Evolutionary conservation across 53 echinoderm and acorn worm genomes (phyloP).

Genomic region (Crossaster papposus): DNA sequence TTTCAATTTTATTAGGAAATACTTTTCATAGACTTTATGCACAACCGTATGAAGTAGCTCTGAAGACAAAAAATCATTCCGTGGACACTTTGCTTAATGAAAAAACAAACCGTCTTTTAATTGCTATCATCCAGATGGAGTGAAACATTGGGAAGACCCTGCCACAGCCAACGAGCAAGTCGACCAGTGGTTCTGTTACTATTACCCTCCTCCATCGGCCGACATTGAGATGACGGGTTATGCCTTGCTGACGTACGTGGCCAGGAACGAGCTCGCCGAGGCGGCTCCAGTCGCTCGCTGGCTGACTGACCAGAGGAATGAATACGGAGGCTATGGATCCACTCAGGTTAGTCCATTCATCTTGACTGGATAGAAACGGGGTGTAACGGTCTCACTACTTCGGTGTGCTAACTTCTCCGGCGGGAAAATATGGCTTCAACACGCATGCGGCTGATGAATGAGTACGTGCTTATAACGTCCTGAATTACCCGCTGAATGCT

Average conservation of each 20-base stretch:
- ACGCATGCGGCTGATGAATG: too few species aligned
- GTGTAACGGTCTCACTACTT: too few species aligned
- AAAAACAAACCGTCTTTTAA: background rate
- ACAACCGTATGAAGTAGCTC: too few species aligned
- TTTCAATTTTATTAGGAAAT: too few species aligned
- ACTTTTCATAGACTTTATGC: too few species aligned
- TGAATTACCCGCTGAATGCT: too few species aligned
- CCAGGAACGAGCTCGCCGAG: conserved; percentile 44
- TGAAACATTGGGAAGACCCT: conserved; percentile 59
- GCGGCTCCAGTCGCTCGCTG: conserved; percentile 65
- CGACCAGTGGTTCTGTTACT: conserved; percentile 46
- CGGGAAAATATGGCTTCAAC: too few species aligned
- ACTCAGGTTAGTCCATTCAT: conserved; percentile 72
- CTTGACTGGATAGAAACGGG: background rate
- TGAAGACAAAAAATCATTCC: too few species aligned
- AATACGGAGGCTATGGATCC: conserved; percentile 73
- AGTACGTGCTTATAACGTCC: too few species aligned
- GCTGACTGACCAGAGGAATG: conserved; percentile 74
- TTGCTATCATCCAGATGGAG: conserved; percentile 44
- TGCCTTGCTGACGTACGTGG: conserved; percentile 67
- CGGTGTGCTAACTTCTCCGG: too few species aligned
- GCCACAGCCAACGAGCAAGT: background rate
- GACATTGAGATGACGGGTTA: conserved; percentile 84
- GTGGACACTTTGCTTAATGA: background rate
- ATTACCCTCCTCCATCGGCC: conserved; percentile 60